phyloP scores from a whole-genome alignment of 2,888 invertebrate genomes.

The Clitarchus hookeri region DNA sequence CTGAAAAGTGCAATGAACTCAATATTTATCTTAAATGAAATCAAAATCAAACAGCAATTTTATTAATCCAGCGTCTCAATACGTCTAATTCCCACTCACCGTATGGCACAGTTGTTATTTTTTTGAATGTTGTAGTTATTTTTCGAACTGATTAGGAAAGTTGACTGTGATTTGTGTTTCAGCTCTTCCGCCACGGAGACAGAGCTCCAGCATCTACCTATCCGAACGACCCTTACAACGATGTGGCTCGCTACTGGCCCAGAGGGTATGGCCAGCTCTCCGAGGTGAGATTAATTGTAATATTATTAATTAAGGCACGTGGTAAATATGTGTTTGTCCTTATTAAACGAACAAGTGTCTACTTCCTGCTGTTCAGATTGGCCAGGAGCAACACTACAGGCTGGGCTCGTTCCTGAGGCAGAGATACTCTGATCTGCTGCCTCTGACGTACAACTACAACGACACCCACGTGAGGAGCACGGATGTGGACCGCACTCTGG shows the following conservation, averaged over 20 bases:
- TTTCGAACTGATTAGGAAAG: not conserved
- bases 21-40: not conserved
- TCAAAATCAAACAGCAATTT: not conserved
- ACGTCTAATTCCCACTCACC: too few relatives aligned
- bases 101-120: too few relatives aligned
- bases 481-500: constrained; percentile 57
- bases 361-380: not conserved
- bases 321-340: not conserved
- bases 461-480: constrained; percentile 50
- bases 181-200: constrained; percentile 20
- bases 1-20: too few relatives aligned
- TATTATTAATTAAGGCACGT: not conserved
- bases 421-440: constrained; percentile 11
- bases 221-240: constrained; percentile 20
- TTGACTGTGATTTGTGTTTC: not conserved
- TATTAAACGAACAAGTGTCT: not conserved
- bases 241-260: not conserved
- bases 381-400: not conserved
- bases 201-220: not conserved
- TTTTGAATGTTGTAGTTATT: too few relatives aligned
- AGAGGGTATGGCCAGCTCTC: constrained; percentile 18
- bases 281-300: not conserved
- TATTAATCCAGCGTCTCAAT: not conserved
- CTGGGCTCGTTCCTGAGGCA: constrained; percentile 20
- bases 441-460: constrained; percentile 11